These are phyloP conservation scores for Drosophila bunnanda DNA, from an alignment of 2,888 invertebrate species.

Conservation along the genomic window DNA sequence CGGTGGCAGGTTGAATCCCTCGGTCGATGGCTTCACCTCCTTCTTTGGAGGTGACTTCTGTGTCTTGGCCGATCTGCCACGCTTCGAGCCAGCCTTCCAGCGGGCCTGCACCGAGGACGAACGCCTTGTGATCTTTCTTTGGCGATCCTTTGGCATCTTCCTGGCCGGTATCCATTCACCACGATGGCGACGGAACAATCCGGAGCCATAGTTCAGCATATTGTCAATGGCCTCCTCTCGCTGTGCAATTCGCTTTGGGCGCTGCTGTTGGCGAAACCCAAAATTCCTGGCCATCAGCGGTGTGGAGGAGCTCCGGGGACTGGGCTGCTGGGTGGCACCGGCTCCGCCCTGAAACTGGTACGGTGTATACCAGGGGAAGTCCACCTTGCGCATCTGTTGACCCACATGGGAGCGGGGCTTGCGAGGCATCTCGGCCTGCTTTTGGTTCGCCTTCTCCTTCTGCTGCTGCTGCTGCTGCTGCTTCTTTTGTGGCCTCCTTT, in stretches of 20 bases:
- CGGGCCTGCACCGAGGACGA: neutral
- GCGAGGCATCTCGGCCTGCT: neutral
- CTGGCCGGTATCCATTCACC: neutral
- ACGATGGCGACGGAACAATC: neutral
- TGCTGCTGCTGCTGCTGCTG: neutral
- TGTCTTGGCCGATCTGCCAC: neutral
- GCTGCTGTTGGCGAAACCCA: too few relatives aligned
- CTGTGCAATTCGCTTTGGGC: too few relatives aligned
- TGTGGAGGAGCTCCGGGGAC: neutral
- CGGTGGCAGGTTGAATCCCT: neutral
- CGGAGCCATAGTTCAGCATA: slow-evolving; percentile 42
- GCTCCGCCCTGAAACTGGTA: slow-evolving; percentile 29
- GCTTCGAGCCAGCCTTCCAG: neutral
- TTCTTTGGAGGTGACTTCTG: neutral
- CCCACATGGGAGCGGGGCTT: neutral
- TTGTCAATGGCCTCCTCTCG: slow-evolving; percentile 54
- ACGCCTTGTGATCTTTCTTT: neutral
- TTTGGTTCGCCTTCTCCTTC: neutral
- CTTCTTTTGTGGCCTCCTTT: too few relatives aligned
- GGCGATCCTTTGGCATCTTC: neutral
- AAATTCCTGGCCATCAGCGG: neutral
- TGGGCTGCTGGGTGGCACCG: slow-evolving; percentile 13
- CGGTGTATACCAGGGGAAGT: slow-evolving; percentile 28
- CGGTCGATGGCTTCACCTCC: neutral
- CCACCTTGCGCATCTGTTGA: slow-evolving; percentile 7